These are phyloP conservation scores for Spodoptera picta DNA, from an alignment of 2,888 invertebrate species.

Conservation along the genomic window DNA sequence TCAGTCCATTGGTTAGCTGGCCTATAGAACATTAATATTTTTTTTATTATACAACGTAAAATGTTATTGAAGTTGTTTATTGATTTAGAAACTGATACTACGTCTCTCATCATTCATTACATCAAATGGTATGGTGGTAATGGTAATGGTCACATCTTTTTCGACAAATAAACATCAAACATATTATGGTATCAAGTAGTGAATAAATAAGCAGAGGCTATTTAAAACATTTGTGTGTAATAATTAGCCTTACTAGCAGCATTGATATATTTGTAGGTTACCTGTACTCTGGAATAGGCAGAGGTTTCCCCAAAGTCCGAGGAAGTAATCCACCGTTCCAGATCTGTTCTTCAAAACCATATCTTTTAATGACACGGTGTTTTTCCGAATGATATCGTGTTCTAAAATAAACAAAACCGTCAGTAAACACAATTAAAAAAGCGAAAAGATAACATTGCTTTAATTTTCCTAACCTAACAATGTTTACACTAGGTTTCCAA, in stretches of 20 bases:
- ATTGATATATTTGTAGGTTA: conserved; percentile 43
- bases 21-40: conserved; percentile 67
- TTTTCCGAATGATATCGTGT: conserved; percentile 90
- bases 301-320: conserved; percentile 85
- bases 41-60: too few species aligned
- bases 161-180: too few species aligned
- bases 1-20: conserved; percentile 93
- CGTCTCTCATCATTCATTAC: background rate
- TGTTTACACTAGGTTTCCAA: conserved; percentile 78
- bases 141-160: background rate
- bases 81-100: too few species aligned
- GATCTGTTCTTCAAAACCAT: conserved; percentile 92
- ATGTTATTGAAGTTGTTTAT: too few species aligned
- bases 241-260: too few species aligned
- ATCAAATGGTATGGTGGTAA: background rate
- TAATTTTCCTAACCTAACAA: conserved; percentile 74
- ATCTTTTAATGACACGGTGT: conserved; percentile 90
- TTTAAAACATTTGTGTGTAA: too few species aligned
- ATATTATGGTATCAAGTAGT: too few species aligned
- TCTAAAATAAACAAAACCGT: conserved; percentile 61
- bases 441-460: background rate
- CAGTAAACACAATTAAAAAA: background rate
- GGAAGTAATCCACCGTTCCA: conserved; percentile 92
- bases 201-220: too few species aligned
- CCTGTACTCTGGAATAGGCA: conserved; percentile 91